These are phyloP conservation scores for Sebastes dallii DNA, from an alignment of 2,797 vertebrate species.

Conservation along the genomic window DNA sequence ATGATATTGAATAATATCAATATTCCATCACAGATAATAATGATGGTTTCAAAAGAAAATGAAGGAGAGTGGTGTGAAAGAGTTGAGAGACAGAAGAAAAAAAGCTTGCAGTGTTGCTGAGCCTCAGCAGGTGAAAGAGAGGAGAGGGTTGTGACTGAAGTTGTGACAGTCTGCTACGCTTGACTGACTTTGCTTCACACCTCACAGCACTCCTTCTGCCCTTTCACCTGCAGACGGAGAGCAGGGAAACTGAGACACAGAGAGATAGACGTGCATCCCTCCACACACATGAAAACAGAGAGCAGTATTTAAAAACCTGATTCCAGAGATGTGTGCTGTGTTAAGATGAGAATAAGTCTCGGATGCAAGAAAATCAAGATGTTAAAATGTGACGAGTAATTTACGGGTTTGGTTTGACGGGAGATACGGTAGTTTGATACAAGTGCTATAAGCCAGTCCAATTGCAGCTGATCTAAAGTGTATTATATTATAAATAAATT, in stretches of 20 bases:
- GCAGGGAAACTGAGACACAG: neutral
- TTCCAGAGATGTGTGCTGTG: neutral
- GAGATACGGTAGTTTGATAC: too few relatives aligned
- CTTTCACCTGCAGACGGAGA: conserved; percentile 17
- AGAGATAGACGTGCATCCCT: neutral
- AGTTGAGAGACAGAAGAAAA: neutral
- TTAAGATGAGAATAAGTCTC: neutral
- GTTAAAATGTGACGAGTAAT: too few relatives aligned
- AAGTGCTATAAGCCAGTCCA: too few relatives aligned
- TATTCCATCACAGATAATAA: neutral
- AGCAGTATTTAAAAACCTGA: neutral
- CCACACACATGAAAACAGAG: neutral
- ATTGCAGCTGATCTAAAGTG: too few relatives aligned
- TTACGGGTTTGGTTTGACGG: too few relatives aligned
- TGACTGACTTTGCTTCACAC: conserved; percentile 24
- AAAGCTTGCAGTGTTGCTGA: neutral
- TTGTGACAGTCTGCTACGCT: neutral
- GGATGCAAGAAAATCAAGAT: neutral
- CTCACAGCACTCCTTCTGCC: neutral
- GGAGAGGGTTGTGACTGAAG: conserved; percentile 7
- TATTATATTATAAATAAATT: too few relatives aligned
- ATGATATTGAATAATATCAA: neutral
- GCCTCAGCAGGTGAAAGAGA: neutral
- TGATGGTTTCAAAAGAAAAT: neutral
- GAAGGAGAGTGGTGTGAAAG: neutral